Base-by-base conservation (phyloP, 2,113 vertebrate species). In the Chloroceryle aenea region DNA sequence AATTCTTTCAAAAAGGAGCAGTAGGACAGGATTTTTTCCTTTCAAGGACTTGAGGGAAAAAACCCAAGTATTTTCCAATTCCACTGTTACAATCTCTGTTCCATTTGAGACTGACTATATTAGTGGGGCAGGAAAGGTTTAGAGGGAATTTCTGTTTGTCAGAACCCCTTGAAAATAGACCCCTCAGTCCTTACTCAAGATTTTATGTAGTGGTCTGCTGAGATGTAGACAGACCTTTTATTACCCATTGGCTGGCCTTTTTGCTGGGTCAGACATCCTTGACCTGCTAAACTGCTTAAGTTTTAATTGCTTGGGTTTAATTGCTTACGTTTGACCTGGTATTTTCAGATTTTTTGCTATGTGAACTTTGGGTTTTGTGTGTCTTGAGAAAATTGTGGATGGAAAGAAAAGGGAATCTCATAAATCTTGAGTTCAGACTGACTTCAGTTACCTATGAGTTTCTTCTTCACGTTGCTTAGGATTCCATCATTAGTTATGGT, bases 301-400 rank as follows among this genome's bases (percentile, higher is more conserved):
- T 82, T 93, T 87, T 71, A 90, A 94, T 72, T 83, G 77, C 67
- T 83, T 48, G 25, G 34, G 32, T 77, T 72, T 87, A 94, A 78
- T 47, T 58, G 74, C 47, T 89, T 71, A 67, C 3, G 2, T 67
- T 79, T 90, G 61, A 93, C 77, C n/a, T 26, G 25, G 22, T 50
- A 59, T 92, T 94, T 78, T 78, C 56, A 55, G 27, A 50, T n/a
- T 53, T 93, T 74, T 63, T 75, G 82, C 27, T 79, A 78, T 32
- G 22, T 23, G 61, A 93, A 71, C 52, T 67, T 89, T 22, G 45
- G 3, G 59, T 90, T 90, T 86, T 80, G 48, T 52, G 29, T 6
- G 23, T 15, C 74, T 23, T 61, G n/a, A 83, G 40, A 76, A 88
- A 72, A n/a, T 43, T 38, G 42, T 14, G 48, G 22, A 38, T 43